Evolutionary conservation across 2,797 vertebrate species (phyloP).

Genomic region (Halcyon chelicuti): DNA sequence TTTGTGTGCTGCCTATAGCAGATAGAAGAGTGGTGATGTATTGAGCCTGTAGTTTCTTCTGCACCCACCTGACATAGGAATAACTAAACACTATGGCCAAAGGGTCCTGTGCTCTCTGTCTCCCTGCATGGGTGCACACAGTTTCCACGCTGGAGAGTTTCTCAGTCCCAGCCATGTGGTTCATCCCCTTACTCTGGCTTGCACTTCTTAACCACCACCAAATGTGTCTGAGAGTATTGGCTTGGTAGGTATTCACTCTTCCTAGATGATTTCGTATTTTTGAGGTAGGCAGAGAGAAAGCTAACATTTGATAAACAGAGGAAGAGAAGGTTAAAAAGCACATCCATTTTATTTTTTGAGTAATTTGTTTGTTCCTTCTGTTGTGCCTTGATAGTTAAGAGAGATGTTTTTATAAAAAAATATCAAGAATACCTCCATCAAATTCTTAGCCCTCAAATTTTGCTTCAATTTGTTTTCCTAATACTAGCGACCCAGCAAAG

Average conservation of each 20-base stretch:
- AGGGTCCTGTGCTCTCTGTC: background rate
- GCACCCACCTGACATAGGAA: background rate
- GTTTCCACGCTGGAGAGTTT: background rate
- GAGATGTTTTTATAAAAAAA: background rate
- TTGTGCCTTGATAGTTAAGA: background rate
- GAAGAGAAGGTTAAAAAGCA: background rate
- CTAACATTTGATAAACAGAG: background rate
- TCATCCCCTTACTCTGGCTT: background rate
- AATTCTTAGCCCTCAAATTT: background rate
- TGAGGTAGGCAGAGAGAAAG: background rate
- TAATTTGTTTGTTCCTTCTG: background rate
- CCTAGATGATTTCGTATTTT: background rate
- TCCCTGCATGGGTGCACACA: fast-evolving
- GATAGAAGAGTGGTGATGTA: background rate
- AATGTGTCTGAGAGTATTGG: background rate
- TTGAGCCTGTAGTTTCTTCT: background rate
- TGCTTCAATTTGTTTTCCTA: background rate
- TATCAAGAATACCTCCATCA: background rate
- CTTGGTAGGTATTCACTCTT: background rate
- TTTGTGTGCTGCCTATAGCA: background rate
- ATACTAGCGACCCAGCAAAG: background rate
- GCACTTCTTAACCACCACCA: background rate
- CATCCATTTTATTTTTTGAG: background rate
- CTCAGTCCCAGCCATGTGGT: fast-evolving
- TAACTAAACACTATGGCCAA: background rate